Conservation (phyloP, 2,113 vertebrate genomes). For the Forbesichthys papilliferus region DNA sequence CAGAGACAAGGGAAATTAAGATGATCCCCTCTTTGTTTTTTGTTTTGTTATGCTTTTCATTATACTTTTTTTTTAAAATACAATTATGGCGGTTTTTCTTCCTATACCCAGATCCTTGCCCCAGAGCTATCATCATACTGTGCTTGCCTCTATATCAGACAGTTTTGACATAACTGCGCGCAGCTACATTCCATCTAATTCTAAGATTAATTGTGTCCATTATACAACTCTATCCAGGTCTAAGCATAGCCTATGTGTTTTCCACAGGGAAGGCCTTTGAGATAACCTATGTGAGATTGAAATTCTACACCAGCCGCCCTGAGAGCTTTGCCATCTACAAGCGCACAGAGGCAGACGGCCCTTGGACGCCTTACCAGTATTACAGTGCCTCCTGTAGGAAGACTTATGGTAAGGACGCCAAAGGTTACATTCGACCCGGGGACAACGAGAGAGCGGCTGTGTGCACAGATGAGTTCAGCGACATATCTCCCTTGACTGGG, state of each 20-base stretch:
- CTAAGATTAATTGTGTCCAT: slow-evolving; percentile 7
- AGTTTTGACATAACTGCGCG: slow-evolving; percentile 11
- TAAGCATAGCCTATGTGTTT: slow-evolving; percentile 32
- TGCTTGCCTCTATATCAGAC: slow-evolving; percentile 37
- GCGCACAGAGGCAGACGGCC: slow-evolving; percentile 65
- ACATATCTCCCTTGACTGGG: slow-evolving; percentile 92
- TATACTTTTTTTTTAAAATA: slow-evolving; percentile 37
- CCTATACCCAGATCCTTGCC: slow-evolving; percentile 12
- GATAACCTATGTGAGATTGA: slow-evolving; percentile 90
- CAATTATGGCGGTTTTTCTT: slow-evolving; percentile 40
- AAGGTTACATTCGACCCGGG: slow-evolving; percentile 78
- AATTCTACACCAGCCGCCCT: slow-evolving; percentile 93
- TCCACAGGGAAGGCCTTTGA: slow-evolving; percentile 91
- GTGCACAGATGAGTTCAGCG: slow-evolving; percentile 93
- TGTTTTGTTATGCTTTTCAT: slow-evolving; percentile 25
- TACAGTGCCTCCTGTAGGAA: slow-evolving; percentile 88
- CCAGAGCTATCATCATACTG: slow-evolving; percentile 31
- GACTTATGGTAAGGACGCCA: slow-evolving; percentile 76
- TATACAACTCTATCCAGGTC: slow-evolving; percentile 9
- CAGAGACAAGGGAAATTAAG: slow-evolving; percentile 49
- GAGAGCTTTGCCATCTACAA: slow-evolving; percentile 96
- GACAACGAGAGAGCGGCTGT: slow-evolving; percentile 85
- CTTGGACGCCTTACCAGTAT: slow-evolving; percentile 92
- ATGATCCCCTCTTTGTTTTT: slow-evolving; percentile 19
- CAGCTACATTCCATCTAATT: slow-evolving; percentile 21